These are phyloP conservation scores for Empidonax traillii DNA, from an alignment of 2,113 vertebrate species.

Conservation along the genomic window DNA sequence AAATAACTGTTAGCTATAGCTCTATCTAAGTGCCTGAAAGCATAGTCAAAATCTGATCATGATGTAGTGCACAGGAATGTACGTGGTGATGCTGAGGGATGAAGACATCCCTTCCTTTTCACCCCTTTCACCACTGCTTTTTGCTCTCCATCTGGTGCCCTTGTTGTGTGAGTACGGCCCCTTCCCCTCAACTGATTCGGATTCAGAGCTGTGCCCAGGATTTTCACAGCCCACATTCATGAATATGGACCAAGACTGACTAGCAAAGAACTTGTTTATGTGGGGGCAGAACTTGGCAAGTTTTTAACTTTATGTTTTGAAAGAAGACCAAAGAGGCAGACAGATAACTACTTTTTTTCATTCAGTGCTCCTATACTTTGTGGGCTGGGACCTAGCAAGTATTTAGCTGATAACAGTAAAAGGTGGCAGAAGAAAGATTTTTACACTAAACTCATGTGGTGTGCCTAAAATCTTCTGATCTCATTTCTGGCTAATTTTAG, in stretches of 20 bases:
- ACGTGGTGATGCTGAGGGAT: too few relatives aligned
- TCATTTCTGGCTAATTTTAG: background rate
- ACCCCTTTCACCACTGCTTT: background rate
- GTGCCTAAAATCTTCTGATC: background rate
- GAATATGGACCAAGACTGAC: background rate
- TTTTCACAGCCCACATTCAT: background rate
- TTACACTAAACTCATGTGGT: background rate
- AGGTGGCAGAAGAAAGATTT: background rate
- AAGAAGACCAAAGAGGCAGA: background rate
- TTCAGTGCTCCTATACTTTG: background rate
- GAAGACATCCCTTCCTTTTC: background rate
- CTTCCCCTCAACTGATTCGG: fast-evolving
- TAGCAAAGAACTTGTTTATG: background rate
- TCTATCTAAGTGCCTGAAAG: background rate
- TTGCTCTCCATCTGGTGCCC: background rate
- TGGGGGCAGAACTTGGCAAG: background rate
- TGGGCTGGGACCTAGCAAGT: background rate
- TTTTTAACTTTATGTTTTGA: background rate
- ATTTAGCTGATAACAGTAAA: background rate
- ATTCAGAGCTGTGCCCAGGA: background rate
- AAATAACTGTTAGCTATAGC: background rate
- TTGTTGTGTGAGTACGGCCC: background rate
- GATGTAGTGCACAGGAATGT: background rate
- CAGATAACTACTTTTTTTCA: background rate
- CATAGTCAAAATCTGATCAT: background rate